Conservation (phyloP, 2,797 vertebrate genomes). For the Morus bassanus region DNA sequence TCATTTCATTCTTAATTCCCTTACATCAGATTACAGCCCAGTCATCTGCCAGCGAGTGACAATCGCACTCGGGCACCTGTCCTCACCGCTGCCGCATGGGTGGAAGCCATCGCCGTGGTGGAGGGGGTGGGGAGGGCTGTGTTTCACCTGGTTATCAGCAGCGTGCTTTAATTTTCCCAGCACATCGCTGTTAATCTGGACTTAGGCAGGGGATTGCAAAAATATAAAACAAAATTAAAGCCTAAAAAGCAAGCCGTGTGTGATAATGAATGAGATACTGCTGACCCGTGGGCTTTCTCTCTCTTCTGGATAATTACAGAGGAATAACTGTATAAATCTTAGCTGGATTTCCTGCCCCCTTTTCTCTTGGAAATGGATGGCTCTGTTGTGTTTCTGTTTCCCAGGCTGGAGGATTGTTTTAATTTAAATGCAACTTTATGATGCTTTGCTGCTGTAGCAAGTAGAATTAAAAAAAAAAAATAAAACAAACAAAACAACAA, state of each 20-base stretch:
- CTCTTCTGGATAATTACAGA: constrained; percentile 59
- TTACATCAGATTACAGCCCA: not conserved
- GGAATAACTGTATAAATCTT: constrained; percentile 61
- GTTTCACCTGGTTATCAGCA: not conserved
- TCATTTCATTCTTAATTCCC: not conserved
- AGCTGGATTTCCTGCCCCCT: not conserved
- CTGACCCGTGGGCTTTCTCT: constrained; percentile 31
- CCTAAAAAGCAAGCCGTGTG: not conserved
- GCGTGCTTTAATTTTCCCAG: not conserved
- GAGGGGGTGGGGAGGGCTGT: not conserved
- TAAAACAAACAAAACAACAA: not conserved
- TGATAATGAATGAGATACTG: constrained; percentile 41
- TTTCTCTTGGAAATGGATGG: constrained; percentile 44
- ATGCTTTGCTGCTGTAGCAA: not conserved
- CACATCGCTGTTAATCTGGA: not conserved
- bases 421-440: constrained; percentile 41
- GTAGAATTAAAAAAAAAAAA: not conserved
- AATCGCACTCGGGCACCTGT: not conserved
- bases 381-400: constrained; percentile 10
- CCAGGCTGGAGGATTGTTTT: constrained; percentile 28
- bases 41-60: not conserved
- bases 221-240: not conserved
- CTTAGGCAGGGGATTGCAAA: not conserved
- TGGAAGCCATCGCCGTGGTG: accelerated
- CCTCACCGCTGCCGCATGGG: accelerated